A percentile compares a stretch with the other conserved stretches of the same genome.
Conservation (phyloP, 2,797 vertebrate species). For the Pseudochirops corinnae region DNA sequence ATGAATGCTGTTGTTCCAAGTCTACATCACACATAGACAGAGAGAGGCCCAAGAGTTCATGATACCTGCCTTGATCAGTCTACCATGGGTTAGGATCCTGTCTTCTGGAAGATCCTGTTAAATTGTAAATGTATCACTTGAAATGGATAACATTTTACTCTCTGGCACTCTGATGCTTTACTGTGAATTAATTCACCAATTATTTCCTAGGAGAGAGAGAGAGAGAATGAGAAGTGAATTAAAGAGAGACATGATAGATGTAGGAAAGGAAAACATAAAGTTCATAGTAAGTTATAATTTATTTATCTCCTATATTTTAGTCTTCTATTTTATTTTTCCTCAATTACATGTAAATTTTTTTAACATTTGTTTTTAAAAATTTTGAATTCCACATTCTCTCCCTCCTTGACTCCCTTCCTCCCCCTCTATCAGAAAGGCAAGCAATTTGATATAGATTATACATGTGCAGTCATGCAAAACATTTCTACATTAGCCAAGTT, state of each 20-base stretch:
- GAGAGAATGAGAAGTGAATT: not conserved
- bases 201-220: not conserved
- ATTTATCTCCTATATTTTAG: not conserved
- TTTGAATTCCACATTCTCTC: not conserved
- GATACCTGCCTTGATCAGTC: not conserved
- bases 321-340: not conserved
- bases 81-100: not conserved
- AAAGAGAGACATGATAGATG: not conserved
- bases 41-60: not conserved
- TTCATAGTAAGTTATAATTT: not conserved
- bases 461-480: not conserved
- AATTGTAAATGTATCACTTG: not conserved
- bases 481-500: not conserved
- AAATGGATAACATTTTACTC: not conserved
- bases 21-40: not conserved
- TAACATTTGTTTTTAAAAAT: not conserved
- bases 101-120: not conserved
- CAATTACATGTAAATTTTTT: not conserved
- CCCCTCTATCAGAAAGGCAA: not conserved
- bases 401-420: too few relatives aligned
- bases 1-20: not conserved
- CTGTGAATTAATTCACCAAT: not conserved
- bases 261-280: not conserved
- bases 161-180: not conserved
- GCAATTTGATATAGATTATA: not conserved